Conservation (phyloP, 2,888 invertebrate genomes). For the Hylaea fasciaria region DNA sequence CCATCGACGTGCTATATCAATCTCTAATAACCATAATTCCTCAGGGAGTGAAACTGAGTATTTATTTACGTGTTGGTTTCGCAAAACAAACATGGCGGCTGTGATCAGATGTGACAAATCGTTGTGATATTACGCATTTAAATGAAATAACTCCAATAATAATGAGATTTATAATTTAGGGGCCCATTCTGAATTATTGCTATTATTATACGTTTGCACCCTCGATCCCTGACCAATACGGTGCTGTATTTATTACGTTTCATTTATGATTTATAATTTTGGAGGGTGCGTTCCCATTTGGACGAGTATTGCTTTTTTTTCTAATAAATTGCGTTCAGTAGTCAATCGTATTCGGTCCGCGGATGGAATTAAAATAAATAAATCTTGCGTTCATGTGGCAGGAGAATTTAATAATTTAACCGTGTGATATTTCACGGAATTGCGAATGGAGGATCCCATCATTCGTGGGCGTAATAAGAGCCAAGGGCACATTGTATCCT, state of each 20-base stretch:
- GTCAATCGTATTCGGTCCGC: slow-evolving; percentile 42
- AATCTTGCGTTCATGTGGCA: slow-evolving; percentile 46
- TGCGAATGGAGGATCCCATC: slow-evolving; percentile 6
- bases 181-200: slow-evolving; percentile 42
- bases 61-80: slow-evolving; percentile 28
- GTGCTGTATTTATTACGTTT: slow-evolving; percentile 47
- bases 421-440: slow-evolving; percentile 28
- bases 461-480: background rate
- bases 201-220: slow-evolving; percentile 50
- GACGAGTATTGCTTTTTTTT: slow-evolving; percentile 45
- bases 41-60: slow-evolving; percentile 34
- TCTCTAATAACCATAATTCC: slow-evolving; percentile 48
- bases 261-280: slow-evolving; percentile 43
- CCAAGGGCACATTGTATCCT: background rate
- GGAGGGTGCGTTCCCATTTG: slow-evolving; percentile 39
- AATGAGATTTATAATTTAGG: slow-evolving; percentile 45
- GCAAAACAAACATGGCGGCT: slow-evolving; percentile 28
- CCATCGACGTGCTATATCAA: slow-evolving; percentile 30
- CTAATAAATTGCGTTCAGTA: slow-evolving; percentile 46
- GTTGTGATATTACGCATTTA: slow-evolving; percentile 54
- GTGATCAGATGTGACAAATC: slow-evolving; percentile 52
- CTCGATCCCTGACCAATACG: slow-evolving; percentile 34
- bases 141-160: slow-evolving; percentile 40
- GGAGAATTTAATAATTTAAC: slow-evolving; percentile 37
- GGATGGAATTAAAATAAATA: slow-evolving; percentile 53